Evolutionary conservation across 2,113 vertebrate species (phyloP).

Genomic region (Odocoileus hemionus): DNA sequence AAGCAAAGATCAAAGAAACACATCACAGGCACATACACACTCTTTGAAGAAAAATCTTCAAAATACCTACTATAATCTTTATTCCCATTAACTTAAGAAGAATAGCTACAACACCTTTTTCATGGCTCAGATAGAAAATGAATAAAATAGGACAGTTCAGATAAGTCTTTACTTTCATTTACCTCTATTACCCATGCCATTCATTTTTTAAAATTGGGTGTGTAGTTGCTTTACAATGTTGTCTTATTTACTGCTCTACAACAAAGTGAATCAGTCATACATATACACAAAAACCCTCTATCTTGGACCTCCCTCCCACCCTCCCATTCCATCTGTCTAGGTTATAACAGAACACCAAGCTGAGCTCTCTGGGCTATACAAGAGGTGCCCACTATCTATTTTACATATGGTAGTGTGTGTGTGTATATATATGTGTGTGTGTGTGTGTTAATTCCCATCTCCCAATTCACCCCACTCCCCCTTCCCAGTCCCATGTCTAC

Average conservation of each 20-base stretch:
- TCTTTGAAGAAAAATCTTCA: background rate
- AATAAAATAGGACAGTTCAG: background rate
- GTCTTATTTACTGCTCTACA: background rate
- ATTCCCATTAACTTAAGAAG: background rate
- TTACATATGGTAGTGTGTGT: background rate
- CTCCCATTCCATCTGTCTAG: background rate
- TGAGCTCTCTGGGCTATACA: background rate
- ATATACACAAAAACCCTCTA: background rate
- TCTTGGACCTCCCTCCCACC: background rate
- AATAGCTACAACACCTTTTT: background rate
- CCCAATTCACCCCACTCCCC: background rate
- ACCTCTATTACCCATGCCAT: background rate
- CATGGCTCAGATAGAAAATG: background rate
- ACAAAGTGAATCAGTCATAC: accelerated
- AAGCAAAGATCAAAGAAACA: background rate
- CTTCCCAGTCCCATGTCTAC: background rate
- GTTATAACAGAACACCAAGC: background rate
- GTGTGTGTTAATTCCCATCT: background rate
- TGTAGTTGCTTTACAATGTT: background rate
- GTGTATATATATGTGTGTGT: background rate
- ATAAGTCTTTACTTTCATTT: background rate
- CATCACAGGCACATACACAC: background rate
- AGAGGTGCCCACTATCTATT: background rate
- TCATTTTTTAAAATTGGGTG: background rate
- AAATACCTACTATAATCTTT: background rate